Percentiles rank a stretch among this genome's conserved stretches.
Evolutionary conservation across 2,113 vertebrate genomes (phyloP).

Genomic region (Formicarius rufipectus): DNA sequence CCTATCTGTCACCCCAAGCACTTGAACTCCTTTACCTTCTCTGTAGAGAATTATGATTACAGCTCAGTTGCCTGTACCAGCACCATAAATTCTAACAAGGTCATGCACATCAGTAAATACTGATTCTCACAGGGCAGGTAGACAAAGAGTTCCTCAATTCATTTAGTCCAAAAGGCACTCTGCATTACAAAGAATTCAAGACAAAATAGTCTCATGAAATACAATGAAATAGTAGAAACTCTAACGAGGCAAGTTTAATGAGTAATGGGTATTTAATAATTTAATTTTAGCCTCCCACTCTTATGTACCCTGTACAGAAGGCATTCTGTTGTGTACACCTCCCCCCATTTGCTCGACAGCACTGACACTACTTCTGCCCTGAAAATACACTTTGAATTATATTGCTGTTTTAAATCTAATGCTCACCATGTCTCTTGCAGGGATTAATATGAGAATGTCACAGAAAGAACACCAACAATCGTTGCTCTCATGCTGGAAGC

Average conservation of each 20-base stretch:
- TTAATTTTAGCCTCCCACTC: not conserved
- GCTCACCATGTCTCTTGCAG: not conserved
- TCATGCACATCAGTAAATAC: not conserved
- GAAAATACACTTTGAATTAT: not conserved
- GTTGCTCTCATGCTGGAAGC: not conserved
- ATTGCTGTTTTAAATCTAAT: not conserved
- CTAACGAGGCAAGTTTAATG: not conserved
- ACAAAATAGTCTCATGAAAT: not conserved
- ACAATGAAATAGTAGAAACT: not conserved
- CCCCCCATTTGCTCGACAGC: accelerated
- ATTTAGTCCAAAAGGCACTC: not conserved
- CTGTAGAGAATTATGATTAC: not conserved
- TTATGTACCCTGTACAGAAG: not conserved
- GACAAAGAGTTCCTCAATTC: not conserved
- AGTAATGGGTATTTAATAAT: not conserved
- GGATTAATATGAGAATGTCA: not conserved
- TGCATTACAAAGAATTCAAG: not conserved
- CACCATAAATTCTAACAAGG: slow-evolving; percentile 15
- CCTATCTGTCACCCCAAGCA: not conserved
- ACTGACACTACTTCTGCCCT: not conserved
- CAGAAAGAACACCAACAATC: not conserved
- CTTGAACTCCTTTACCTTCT: not conserved
- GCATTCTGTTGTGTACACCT: not conserved
- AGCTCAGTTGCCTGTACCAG: not conserved
- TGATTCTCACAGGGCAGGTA: not conserved